These are phyloP conservation scores for Cataglyphis albicans DNA, from an alignment of 2,888 invertebrate genomes.

Conservation along the genomic window DNA sequence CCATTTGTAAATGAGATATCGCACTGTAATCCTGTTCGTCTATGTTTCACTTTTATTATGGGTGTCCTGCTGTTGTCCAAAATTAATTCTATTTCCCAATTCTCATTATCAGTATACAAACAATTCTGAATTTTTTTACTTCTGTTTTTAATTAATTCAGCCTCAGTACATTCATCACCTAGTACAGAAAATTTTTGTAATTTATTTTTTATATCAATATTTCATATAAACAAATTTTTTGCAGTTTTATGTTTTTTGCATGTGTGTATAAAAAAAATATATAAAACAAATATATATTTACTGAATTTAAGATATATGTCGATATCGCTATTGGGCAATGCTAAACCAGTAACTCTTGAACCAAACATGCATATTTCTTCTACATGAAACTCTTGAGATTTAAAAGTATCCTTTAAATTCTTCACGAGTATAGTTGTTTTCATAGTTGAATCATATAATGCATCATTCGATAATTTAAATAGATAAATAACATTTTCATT, in stretches of 20 bases:
- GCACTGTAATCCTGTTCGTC: slow-evolving; percentile 86
- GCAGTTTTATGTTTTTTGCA: too few species aligned
- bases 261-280: background rate
- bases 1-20: slow-evolving; percentile 89
- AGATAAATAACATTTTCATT: slow-evolving; percentile 53
- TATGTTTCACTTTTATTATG: slow-evolving; percentile 87
- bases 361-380: slow-evolving; percentile 88
- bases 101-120: slow-evolving; percentile 59
- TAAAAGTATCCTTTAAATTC: slow-evolving; percentile 71
- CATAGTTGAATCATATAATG: slow-evolving; percentile 40
- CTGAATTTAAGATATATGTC: slow-evolving; percentile 82
- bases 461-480: slow-evolving; percentile 64
- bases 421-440: slow-evolving; percentile 60
- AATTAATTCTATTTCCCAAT: slow-evolving; percentile 84
- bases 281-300: slow-evolving; percentile 60
- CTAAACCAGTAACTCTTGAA: slow-evolving; percentile 88
- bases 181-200: slow-evolving; percentile 1
- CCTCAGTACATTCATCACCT: background rate
- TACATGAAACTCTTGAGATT: slow-evolving; percentile 63
- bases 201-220: background rate
- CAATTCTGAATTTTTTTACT: slow-evolving; percentile 50
- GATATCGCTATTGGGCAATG: slow-evolving; percentile 79
- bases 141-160: background rate
- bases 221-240: background rate
- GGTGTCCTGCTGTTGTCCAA: slow-evolving; percentile 87